Conservation (phyloP, 2,113 vertebrate species). For the Apeltes quadracus region DNA sequence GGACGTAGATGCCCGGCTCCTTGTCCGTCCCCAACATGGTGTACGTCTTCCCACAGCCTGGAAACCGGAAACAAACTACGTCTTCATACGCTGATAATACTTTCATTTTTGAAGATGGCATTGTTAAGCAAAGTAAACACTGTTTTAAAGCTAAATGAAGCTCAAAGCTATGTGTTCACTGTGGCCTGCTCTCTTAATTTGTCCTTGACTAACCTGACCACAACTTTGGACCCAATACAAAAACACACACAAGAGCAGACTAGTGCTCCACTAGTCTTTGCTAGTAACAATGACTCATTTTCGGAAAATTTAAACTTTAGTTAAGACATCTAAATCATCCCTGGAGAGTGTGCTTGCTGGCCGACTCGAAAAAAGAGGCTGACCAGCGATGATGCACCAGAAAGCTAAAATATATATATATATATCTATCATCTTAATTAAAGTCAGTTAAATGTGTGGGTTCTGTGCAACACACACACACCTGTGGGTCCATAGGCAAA, state of each 20-base stretch:
- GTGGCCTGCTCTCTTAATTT: background rate
- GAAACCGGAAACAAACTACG: constrained; percentile 4
- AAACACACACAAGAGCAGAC: background rate
- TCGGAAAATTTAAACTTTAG: constrained; percentile 2
- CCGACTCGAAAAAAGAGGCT: constrained; percentile 23
- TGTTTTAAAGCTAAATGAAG: background rate
- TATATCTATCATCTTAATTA: background rate
- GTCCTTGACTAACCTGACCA: background rate
- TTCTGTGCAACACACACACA: constrained; percentile 50
- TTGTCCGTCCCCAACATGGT: constrained; percentile 92
- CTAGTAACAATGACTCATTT: constrained; percentile 38
- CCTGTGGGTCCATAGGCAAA: constrained; percentile 94
- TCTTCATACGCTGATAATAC: no score
- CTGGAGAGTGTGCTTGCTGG: background rate
- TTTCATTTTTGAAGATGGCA: background rate
- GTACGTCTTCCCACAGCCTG: constrained; percentile 95
- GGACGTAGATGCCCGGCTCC: constrained; percentile 90
- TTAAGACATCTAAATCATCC: constrained; percentile 10
- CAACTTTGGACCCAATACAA: background rate
- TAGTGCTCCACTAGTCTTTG: background rate
- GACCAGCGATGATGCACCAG: constrained; percentile 1
- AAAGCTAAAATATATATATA: background rate
- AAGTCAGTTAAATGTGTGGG: background rate
- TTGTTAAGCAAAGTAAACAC: background rate
- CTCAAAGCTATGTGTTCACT: background rate